Evolutionary conservation across 2,888 invertebrate genomes (phyloP), one percentile per base, ranked within the genome.

Genomic region (Kuschelorhynchus macadamiae): DNA sequence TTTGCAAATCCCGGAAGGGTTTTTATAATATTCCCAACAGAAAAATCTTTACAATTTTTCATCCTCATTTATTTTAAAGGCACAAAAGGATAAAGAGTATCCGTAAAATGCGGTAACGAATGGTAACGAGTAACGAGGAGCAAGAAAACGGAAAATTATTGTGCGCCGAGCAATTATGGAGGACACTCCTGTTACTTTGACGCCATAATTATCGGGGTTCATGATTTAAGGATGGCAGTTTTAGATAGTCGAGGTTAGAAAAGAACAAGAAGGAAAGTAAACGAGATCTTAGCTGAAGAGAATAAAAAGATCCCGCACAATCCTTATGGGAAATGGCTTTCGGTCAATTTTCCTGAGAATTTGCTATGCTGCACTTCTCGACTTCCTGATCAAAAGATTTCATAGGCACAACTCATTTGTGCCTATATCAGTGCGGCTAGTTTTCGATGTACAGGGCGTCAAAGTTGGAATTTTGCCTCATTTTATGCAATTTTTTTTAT

Each of bases 101-200:
- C 59, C 55, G 56, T 61, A 33, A 67, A 59, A 61, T 55, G 56
- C 67, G 67, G 67, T 67, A 60, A 36, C 59, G 49, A 59, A 60
- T 60, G 59, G 49, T 21, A 60, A 60, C 60, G 66, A 36, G 60
- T 59, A 61, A 67, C 67, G 61, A 67, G 67, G 44, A 49, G 61
- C 61, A 67, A 61, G 67, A 61, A 67, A 61, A 61, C 67, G 67
- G 67, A 67, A 61, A 67, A 67, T 67, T 61, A 67, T 61, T 67
- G 61, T 50, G 61, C 53, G 49, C 67, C 33, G 56, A 61, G 67
- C 60, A 67, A 67, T 67, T 67, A 67, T 49, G 25, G 61, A 44
- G 49, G 61, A 61, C 67, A 55, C 61, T 67, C 42, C 20, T 60
- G 33, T 61, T 61, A 55, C 56, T 55, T 67, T 61, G 61, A 61